Conservation (phyloP, 2,113 vertebrate genomes). For the Benthochromis sp. region DNA sequence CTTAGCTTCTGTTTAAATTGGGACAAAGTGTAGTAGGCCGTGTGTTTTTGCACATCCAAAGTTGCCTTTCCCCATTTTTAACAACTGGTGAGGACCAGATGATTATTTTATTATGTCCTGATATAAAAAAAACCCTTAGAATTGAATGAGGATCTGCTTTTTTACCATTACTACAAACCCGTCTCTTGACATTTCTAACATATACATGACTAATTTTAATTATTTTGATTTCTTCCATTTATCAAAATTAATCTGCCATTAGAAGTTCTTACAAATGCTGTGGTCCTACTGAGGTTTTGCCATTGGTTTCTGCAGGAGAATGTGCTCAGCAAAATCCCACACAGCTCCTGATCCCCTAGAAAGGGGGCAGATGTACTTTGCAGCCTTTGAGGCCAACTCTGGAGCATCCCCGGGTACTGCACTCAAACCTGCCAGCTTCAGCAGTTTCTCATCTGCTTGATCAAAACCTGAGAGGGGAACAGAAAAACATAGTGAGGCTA, state of each 20-base stretch:
- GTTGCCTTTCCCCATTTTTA: neutral
- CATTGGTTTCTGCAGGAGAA: constrained; percentile 76
- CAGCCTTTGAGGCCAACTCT: constrained; percentile 64
- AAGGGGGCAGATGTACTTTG: constrained; percentile 77
- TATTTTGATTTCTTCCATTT: neutral
- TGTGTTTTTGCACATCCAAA: neutral
- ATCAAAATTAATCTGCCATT: accelerated
- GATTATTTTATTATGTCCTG: neutral
- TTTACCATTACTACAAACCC: neutral
- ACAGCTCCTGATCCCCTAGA: constrained; percentile 75
- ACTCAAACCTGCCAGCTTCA: constrained; percentile 80
- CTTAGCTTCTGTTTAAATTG: neutral
- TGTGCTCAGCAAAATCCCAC: constrained; percentile 83
- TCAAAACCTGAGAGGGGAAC: constrained; percentile 72
- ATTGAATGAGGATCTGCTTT: neutral
- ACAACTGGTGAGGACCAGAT: neutral
- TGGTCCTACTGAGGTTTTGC: constrained; percentile 51
- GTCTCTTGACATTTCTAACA: neutral
- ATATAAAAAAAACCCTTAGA: neutral
- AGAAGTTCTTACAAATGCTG: neutral
- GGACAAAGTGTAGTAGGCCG: accelerated
- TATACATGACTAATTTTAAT: neutral
- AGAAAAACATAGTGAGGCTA: neutral
- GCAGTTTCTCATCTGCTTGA: constrained; percentile 74
- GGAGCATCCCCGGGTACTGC: constrained; percentile 77